Evolutionary conservation across 2,797 vertebrate genomes (phyloP).

Genomic region (Lycodopsis pacificus): DNA sequence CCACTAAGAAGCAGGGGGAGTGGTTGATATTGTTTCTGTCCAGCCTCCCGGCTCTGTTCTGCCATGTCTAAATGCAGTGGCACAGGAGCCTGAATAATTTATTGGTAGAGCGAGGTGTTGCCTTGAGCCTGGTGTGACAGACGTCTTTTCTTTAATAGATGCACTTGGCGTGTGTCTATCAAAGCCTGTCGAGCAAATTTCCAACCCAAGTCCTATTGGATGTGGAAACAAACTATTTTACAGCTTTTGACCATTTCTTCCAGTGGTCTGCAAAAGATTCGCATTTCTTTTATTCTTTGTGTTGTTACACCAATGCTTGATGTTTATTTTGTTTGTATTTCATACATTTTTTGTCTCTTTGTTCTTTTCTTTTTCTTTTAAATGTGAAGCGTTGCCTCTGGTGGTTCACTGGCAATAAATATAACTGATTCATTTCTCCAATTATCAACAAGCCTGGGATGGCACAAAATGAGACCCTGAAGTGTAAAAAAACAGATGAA

Average conservation of each 20-base stretch:
- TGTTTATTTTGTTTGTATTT: not conserved
- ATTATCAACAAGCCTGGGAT: not conserved
- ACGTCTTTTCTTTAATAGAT: constrained; percentile 74
- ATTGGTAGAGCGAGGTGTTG: constrained; percentile 74
- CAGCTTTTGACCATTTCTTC: not conserved
- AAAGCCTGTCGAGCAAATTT: constrained; percentile 7
- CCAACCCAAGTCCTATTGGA: constrained; percentile 10
- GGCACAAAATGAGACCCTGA: not conserved
- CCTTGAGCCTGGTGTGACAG: constrained; percentile 65
- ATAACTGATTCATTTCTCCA: not conserved
- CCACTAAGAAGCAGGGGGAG: constrained; percentile 24
- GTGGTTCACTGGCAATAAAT: not conserved
- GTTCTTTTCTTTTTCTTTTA: not conserved
- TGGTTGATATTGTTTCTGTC: constrained; percentile 35
- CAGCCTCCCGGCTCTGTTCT: constrained; percentile 47
- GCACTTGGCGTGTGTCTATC: constrained; percentile 27
- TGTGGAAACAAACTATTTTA: constrained; percentile 11
- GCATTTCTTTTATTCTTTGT: not conserved
- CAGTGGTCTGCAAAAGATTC: not conserved
- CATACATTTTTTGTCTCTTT: not conserved
- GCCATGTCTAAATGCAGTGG: constrained; percentile 75
- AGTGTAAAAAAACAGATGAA: not conserved
- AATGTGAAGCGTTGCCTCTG: not conserved
- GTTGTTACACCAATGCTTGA: no score
- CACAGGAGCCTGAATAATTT: constrained; percentile 83